A percentile compares a stretch with the other conserved stretches of the same genome.
phyloP scores from a whole-genome alignment of 2,888 invertebrate genomes.

The Tachystola acroxantha region DNA sequence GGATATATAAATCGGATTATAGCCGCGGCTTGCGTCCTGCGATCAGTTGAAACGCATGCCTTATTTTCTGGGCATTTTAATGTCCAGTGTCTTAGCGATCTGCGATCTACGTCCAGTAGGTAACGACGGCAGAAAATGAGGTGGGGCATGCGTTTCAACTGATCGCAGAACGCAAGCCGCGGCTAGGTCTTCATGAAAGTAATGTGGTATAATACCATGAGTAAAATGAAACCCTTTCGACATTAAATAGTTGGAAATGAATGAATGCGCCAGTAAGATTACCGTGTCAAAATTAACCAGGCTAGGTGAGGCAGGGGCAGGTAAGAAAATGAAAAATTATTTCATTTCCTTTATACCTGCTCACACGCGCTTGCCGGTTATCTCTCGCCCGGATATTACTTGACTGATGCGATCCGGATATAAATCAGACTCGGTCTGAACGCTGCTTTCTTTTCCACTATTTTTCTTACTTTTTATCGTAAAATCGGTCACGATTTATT shows the following conservation, averaged over 20 bases:
- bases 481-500: constrained; percentile 24
- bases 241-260: not conserved
- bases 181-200: too few species aligned
- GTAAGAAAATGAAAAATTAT: constrained; percentile 45
- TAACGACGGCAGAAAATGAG: too few species aligned
- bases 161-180: too few species aligned
- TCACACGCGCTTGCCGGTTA: constrained; percentile 28
- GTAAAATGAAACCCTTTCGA: not conserved
- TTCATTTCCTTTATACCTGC: constrained; percentile 45
- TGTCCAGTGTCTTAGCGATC: too few species aligned
- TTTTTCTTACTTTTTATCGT: constrained; percentile 36
- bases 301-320: too few species aligned
- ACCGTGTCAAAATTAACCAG: constrained; percentile 31
- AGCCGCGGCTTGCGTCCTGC: too few species aligned
- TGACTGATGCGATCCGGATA: constrained; percentile 59
- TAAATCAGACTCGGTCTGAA: constrained; percentile 44
- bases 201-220: too few species aligned
- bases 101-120: too few species aligned
- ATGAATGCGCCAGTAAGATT: not conserved
- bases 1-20: not conserved
- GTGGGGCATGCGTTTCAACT: too few species aligned
- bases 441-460: constrained; percentile 30
- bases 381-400: constrained; percentile 46
- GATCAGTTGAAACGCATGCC: too few species aligned
- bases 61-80: too few species aligned